phyloP scores from a whole-genome alignment of 2,888 invertebrate species.

The Drosophila affinis region DNA sequence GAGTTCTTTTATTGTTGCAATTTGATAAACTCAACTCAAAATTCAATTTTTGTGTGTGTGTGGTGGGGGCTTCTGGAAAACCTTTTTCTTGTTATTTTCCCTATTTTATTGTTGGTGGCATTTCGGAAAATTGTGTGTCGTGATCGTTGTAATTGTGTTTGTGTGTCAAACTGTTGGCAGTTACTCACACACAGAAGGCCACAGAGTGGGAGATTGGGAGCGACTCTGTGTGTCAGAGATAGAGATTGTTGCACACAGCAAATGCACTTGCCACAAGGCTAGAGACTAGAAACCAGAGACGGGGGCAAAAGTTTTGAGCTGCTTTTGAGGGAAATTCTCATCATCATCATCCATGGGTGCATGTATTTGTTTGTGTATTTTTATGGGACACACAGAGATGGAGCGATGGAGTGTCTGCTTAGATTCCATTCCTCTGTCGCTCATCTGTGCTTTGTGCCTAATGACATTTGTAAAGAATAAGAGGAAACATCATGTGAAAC shows the following conservation, averaged over 20 bases:
- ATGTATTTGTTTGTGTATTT: background rate
- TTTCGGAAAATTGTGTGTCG: conserved; percentile 26
- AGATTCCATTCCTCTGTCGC: background rate
- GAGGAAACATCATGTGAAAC: conserved; percentile 54
- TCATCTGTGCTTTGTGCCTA: conserved; percentile 58
- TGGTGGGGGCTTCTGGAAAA: conserved; percentile 14
- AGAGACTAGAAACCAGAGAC: conserved; percentile 17
- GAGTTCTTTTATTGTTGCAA: conserved; percentile 23
- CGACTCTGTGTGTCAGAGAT: background rate
- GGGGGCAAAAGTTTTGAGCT: conserved; percentile 31
- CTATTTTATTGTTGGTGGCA: conserved; percentile 7
- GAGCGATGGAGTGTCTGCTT: background rate
- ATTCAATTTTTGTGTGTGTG: conserved; percentile 28
- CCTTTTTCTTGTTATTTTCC: conserved; percentile 16
- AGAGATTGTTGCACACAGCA: conserved; percentile 21
- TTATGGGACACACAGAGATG: conserved; percentile 7
- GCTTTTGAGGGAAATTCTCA: conserved; percentile 28
- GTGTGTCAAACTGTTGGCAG: conserved; percentile 74
- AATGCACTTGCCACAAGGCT: conserved; percentile 64
- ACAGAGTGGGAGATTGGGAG: background rate
- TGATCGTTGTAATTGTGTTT: conserved; percentile 76
- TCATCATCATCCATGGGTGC: background rate
- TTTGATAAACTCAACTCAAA: conserved; percentile 41
- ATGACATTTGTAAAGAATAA: conserved; percentile 73
- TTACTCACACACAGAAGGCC: conserved; percentile 53